phyloP scores from a whole-genome alignment of 2,797 vertebrate species.

The Tenualosa ilisha region DNA sequence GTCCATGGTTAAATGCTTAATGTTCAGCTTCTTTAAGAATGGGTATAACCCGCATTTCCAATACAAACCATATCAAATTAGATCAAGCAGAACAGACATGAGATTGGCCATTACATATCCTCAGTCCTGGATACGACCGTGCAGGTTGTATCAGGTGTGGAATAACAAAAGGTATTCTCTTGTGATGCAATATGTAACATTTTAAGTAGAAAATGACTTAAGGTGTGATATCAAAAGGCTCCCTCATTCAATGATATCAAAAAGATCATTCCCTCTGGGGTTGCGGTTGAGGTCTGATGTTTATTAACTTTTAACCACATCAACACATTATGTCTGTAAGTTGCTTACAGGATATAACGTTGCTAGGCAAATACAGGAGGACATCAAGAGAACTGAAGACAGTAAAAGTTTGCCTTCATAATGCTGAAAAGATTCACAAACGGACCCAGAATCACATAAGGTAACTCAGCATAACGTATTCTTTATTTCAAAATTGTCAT shows the following conservation, averaged over 20 bases:
- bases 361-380: not conserved
- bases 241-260: not conserved
- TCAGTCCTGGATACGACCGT: not conserved
- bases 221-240: not conserved
- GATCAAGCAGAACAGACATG: not conserved
- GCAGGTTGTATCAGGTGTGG: not conserved
- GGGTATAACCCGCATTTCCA: not conserved
- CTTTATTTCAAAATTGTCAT: slow-evolving; percentile 39
- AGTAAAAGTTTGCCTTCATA: not conserved
- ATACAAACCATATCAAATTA: not conserved
- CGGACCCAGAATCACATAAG: slow-evolving; percentile 1
- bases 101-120: not conserved
- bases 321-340: slow-evolving; percentile 6
- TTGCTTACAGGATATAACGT: not conserved
- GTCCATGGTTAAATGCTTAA: not conserved
- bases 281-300: not conserved
- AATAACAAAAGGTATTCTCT: not conserved
- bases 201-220: not conserved
- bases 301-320: not conserved
- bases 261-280: not conserved
- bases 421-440: slow-evolving; percentile 12
- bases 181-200: not conserved
- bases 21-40: not conserved
- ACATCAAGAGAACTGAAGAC: not conserved
- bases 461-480: slow-evolving; percentile 32